Base-by-base conservation (phyloP, 1,140 invertebrate species). In the Danaus plexippus region DNA sequence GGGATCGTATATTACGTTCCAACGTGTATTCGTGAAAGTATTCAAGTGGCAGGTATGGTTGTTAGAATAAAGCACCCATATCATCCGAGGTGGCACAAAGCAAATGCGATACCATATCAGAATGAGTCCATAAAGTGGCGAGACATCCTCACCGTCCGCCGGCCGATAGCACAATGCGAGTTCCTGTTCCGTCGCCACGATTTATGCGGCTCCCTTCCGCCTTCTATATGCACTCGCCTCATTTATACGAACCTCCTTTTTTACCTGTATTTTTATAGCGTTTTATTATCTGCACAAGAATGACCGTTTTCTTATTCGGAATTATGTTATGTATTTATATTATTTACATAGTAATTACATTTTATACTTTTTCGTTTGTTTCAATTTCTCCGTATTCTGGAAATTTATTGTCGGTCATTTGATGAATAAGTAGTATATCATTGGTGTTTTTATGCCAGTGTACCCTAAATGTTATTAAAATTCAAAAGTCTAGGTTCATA, bases 131-230 rank as follows among this genome's bases (percentile, higher is more conserved):
- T 86, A 85, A 85, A 85, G 75, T 77, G 74, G 63, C 64, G 61
- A 73, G 75, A 71, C 68, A 80, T 80, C 83, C 81, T 72, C 69
- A 66, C 75, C 71, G 77, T 76, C 75, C 75, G 79, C 54, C 76
- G 73, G 70, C 80, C 80, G 79, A 84, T 83, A 84, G 64, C 73
- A 85, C 83, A 86, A 83, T 83, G 77, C 77, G 75, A 69, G 80
- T 83, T 86, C 83, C 83, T 71, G 54, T 86, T 86, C 83, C 83
- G 80, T 77, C 75, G 80, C 80, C 78, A 80, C 77, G 80, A 86
- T 86, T 86, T 86, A 86, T 86, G 81, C 78, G 67, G 63, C 61
- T 64, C 67, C 73, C 73, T 70, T 67, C 71, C 67, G 66, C 74
- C 22, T 32, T 7, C 22, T 6, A 32, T 32, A 32, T 32, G 22